phyloP scores from a whole-genome alignment of 2,113 vertebrate species.

The Saccopteryx bilineata region DNA sequence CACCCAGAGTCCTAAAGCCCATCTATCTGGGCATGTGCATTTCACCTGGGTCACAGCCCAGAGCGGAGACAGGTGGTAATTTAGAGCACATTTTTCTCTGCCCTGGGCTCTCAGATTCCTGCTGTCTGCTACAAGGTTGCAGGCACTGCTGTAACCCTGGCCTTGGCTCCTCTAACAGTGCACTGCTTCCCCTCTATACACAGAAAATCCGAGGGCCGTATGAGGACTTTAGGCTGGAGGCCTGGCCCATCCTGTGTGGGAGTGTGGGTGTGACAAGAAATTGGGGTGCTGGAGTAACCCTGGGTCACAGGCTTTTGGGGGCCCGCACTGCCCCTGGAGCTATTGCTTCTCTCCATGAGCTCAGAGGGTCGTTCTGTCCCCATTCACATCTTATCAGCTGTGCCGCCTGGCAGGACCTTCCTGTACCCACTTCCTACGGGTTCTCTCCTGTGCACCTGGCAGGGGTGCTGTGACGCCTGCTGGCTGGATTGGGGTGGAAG shows the following conservation, averaged over 20 bases:
- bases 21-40: accelerated
- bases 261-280: neutral
- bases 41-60: neutral
- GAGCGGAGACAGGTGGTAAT: neutral
- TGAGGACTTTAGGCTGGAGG: neutral
- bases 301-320: neutral
- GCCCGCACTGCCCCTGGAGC: neutral
- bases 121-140: neutral
- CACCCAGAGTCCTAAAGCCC: neutral
- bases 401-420: neutral
- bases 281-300: no score
- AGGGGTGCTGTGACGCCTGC: neutral
- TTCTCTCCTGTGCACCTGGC: neutral
- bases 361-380: neutral
- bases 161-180: neutral
- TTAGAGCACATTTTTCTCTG: neutral
- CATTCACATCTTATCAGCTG: neutral
- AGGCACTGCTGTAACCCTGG: neutral
- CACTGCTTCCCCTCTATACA: neutral
- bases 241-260: neutral
- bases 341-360: neutral
- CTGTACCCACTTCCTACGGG: neutral
- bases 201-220: neutral
- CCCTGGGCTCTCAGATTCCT: neutral
- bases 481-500: neutral